Base-by-base conservation (phyloP, 1,140 invertebrate species). In the Proctacanthus coquilletti region DNA sequence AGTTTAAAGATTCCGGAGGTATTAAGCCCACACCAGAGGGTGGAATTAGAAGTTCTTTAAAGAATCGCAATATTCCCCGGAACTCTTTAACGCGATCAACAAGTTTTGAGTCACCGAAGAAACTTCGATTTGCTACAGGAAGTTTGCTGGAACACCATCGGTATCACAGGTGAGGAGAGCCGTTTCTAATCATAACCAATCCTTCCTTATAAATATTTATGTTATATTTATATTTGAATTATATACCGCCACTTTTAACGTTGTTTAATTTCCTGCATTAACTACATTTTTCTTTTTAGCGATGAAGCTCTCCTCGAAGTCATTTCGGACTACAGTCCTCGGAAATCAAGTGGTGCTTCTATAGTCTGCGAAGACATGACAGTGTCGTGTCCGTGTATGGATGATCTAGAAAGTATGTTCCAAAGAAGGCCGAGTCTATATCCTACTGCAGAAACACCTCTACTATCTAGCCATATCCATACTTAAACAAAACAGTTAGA, bases 91-190 rank as follows among this genome's bases (percentile, higher is more conserved):
- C 57, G 0, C 45, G 80, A 39, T 82, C 77, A 47, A 77, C 76
- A 34, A 84, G 80, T 49, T 67, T 81, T 44, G 82, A 85, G 53
- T 84, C 80, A 18, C 80, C 80, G 17, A 84, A 85, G 51, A 74
- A 76, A 45, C 52, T 85, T 21, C 60, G 81, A 30, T 85, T 85
- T 47, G 80, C 80, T 1, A 75, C 73, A 20, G 74, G 73, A 2
- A 75, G 74, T 47, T 66, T 75, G 27, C 52, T 77, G 37, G 71
- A 77, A 51, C 70, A 70, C 38, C 66, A 70, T 45, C 69, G 69
- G n/a, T 69, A 71, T 44, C 56, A 60, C 40, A 67, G 63, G 47
- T 67, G 34, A 55, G 21, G 33, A 30, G n/a, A n/a, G n/a, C n/a
- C n/a, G n/a, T n/a, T n/a, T n/a, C n/a, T n/a, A n/a, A n/a, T n/a